Base-by-base conservation (phyloP, 2,113 vertebrate genomes). In the Burhinus oedicnemus region DNA sequence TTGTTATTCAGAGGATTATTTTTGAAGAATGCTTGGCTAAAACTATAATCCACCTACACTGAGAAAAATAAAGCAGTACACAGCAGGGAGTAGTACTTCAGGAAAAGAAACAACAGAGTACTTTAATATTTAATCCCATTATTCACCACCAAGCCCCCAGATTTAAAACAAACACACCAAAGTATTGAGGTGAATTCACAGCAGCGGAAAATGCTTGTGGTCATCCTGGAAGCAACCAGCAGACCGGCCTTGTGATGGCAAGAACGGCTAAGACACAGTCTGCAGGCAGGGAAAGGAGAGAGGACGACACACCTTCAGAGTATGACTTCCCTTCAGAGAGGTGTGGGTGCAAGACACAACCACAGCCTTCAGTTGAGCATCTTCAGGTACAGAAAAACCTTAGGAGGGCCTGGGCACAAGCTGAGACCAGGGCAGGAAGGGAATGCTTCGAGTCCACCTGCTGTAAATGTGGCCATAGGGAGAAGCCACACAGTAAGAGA, bases 1-100 rank as follows among this genome's bases (percentile, higher is more conserved):
- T 13, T 77, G 40, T 52, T 90, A 80, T 83, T 95, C 68, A 71
- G 44, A 94, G 55, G 81, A 82, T 87, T 94, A 77, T 84, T 90
- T 78, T 62, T 2, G 0, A 94, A 87, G 81, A 94, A 64, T 52
- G 79, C n/a, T 86, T 89, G 78, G 54, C 72, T 89, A 45, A 87
- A 91, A 78, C 29, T 69, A 47, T 78, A 84, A 93, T 79, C 92
- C 61, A 92, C 72, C 84, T 87, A 88, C 69, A 65, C 4, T 5
- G 72, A 90, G 55, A 77, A 75, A 93, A 95, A 86, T 38, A 38
- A 95, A 91, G 77, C 49, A 36, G 78, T 68, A 82, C 44, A 85
- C 51, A 84, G 89, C 91, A 80, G 20, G 45, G 55, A 95, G 36
- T 36, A 58, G 2, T 69, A 92, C 83, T 94, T 93, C 86, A 94